Percentiles rank a stretch among this genome's conserved stretches.
phyloP scores from a whole-genome alignment of 2,113 vertebrate species.

The Thamnaconus septentrionalis region DNA sequence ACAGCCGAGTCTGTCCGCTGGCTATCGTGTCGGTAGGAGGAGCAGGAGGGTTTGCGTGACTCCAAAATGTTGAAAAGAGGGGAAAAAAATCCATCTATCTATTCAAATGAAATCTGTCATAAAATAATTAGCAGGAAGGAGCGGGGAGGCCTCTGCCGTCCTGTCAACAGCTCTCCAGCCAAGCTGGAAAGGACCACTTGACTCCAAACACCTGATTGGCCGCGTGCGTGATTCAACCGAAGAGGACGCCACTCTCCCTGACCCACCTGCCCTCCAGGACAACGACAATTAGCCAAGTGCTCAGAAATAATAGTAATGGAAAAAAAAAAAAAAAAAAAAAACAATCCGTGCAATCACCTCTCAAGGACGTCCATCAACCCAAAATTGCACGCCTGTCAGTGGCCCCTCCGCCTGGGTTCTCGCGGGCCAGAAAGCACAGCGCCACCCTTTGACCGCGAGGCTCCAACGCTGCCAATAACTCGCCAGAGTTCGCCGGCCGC shows the following conservation, averaged over 20 bases:
- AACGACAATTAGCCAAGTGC: background rate
- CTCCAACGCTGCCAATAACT: constrained; percentile 5
- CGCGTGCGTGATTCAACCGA: constrained; percentile 20
- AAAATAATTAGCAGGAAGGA: constrained; percentile 3
- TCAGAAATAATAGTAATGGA: constrained; percentile 19
- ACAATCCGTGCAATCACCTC: constrained; percentile 5
- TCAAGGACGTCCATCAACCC: background rate
- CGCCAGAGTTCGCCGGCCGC: background rate
- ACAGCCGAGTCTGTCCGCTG: background rate
- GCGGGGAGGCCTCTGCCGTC: constrained; percentile 43
- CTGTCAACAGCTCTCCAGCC: constrained; percentile 46
- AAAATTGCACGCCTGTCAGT: background rate
- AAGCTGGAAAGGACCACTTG: constrained; percentile 33
- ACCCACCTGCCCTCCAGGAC: background rate
- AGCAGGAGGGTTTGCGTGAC: too few species aligned
- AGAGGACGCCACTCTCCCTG: constrained; percentile 6
- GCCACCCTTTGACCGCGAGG: background rate
- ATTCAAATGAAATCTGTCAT: too few species aligned
- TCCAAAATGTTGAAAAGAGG: too few species aligned
- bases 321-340: background rate
- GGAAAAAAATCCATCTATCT: too few species aligned
- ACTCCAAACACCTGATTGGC: constrained; percentile 25
- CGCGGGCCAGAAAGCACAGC: too few species aligned
- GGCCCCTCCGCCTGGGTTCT: background rate
- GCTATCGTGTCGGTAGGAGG: too few species aligned